Conservation (phyloP, 2,888 invertebrate genomes). For the Formica aserva region DNA sequence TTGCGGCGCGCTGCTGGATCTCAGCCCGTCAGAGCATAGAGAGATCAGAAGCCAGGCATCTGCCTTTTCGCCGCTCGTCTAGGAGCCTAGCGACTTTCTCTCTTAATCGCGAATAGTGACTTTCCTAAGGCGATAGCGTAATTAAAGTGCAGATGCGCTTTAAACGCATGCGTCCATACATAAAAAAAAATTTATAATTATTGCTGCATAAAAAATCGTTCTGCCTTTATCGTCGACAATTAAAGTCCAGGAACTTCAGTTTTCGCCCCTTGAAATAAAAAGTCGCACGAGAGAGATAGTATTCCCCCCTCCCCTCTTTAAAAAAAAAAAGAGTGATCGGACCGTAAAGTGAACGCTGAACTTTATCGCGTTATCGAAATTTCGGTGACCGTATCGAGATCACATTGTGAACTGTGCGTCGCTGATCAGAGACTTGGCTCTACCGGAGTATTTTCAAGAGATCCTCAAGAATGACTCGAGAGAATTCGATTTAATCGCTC, state of each 20-base stretch:
- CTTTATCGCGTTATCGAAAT: slow-evolving; percentile 83
- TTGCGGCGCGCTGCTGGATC: slow-evolving; percentile 81
- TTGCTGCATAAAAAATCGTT: background rate
- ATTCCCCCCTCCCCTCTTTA: too few species aligned
- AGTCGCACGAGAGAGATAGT: background rate
- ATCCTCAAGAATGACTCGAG: background rate
- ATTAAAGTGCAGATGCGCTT: background rate
- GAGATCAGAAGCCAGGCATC: slow-evolving; percentile 87
- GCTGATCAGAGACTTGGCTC: background rate
- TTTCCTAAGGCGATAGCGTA: slow-evolving; percentile 1
- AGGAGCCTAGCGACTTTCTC: slow-evolving; percentile 56
- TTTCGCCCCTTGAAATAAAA: slow-evolving; percentile 3
- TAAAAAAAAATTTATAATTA: background rate
- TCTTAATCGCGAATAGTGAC: background rate
- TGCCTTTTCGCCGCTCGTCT: slow-evolving; percentile 90
- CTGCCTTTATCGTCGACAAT: background rate
- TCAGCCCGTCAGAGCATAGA: slow-evolving; percentile 83
- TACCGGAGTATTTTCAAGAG: background rate
- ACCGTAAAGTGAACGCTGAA: slow-evolving; percentile 79
- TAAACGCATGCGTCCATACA: background rate
- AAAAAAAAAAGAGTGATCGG: background rate
- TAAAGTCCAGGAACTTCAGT: background rate
- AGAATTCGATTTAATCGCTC: slow-evolving; percentile 23
- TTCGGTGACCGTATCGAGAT: slow-evolving; percentile 6
- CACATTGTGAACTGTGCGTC: slow-evolving; percentile 31